Percentiles rank a stretch among this genome's conserved stretches.
These are phyloP conservation scores for Tetheella fluctuosa DNA, from an alignment of 2,888 invertebrate species.

Conservation along the genomic window DNA sequence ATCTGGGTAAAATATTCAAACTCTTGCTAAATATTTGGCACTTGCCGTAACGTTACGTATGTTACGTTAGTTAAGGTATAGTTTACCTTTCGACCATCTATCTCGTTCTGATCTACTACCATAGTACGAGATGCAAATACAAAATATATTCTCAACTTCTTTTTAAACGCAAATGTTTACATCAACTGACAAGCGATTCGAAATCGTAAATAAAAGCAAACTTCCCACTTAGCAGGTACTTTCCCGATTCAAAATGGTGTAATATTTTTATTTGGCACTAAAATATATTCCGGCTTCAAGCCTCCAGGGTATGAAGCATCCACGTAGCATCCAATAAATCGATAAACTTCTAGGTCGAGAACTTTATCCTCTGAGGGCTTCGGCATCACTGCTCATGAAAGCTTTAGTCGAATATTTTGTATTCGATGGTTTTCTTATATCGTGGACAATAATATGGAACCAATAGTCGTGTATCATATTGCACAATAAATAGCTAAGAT, in stretches of 20 bases:
- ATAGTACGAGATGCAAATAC: background rate
- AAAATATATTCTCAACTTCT: background rate
- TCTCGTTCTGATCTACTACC: background rate
- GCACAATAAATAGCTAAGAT: background rate
- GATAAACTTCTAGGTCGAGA: slow-evolving; percentile 39
- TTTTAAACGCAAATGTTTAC: background rate
- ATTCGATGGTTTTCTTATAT: background rate
- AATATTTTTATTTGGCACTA: slow-evolving; percentile 1
- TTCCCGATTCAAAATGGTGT: background rate
- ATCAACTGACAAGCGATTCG: background rate
- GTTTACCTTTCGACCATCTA: too few species aligned
- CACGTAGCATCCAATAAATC: slow-evolving; percentile 35
- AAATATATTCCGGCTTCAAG: background rate
- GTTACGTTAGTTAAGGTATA: too few species aligned
- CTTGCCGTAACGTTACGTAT: too few species aligned
- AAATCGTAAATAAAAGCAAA: background rate
- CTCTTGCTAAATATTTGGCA: too few species aligned
- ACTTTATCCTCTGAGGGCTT: slow-evolving; percentile 30
- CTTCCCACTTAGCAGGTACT: background rate
- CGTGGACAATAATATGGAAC: background rate
- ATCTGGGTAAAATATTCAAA: too few species aligned
- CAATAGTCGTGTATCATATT: background rate
- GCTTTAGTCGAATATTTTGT: background rate
- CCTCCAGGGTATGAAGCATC: slow-evolving; percentile 23
- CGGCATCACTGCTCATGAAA: background rate